Evolutionary conservation across 2,797 vertebrate species (phyloP), one percentile per base, ranked within the genome.

Genomic region (Pelobates cultripes): DNA sequence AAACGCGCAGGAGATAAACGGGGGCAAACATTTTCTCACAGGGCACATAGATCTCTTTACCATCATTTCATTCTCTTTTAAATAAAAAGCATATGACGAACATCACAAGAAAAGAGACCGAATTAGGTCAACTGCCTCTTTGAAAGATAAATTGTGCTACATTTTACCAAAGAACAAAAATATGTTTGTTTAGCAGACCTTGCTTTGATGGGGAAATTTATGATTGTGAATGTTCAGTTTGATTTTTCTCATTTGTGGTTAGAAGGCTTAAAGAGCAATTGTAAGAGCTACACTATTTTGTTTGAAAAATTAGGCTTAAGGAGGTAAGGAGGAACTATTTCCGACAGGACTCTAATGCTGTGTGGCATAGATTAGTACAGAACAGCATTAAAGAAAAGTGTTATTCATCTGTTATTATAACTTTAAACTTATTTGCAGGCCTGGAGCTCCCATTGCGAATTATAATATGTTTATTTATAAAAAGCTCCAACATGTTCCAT

Each of bases 101-200:
- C 66, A 42, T 14, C 68, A 44, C 68, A 70, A 45, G 8, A 2
- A 42, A 68, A 68, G 41, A 43, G 42, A 44, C 43, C 43, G n/a
- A 70, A 70, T 15, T 44, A 70, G 42, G 68, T 70, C 14, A 44
- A 43, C 42, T 15, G 13, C 43, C 43, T 70, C 42, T 14, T 2
- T 70, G 43, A 70, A 13, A 70, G 68, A 70, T 44, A 57, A 44
- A 44, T 70, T 15, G 14, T 70, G 68, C 8, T 70, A 45, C n/a
- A 70, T 70, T 43, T 70, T 70, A 17, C 15, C 12, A 43, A 70
- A 70, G 43, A 70, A 70, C 8, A 70, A 44, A 70, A 70, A 70
- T 3, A 44, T 7, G 15, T 61, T 13, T 61, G 57, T 61, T n/a
- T 61, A 61, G 57, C 7, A 51, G 10, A 10, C 10, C 28, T 28